Base-by-base conservation (phyloP, 2,797 vertebrate species). In the Enteromius trimaculatus region DNA sequence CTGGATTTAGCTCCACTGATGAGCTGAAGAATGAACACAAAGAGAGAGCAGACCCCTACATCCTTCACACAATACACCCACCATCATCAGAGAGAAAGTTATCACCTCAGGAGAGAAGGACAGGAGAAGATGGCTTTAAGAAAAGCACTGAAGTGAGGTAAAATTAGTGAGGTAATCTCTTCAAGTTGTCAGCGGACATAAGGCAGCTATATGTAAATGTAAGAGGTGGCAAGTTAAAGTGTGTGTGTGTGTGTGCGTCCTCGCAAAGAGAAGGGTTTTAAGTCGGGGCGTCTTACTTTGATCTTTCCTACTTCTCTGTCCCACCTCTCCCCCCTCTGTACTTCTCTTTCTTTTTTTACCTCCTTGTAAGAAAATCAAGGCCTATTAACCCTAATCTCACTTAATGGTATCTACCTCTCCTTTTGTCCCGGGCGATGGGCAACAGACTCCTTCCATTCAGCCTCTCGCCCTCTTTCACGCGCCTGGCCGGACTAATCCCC, bases 151-250 rank as follows among this genome's bases (percentile, higher is more conserved):
- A 84, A 82, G 69, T 84, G 86, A 90, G 88, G 69, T 83, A 86
- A 92, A 92, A 92, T 91, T 87, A 89, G 90, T 95, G 96, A 97
- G 94, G 97, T 96, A 96, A 94, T 95, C 95, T 91, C 94, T 94
- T 93, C 85, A 95, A 90, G 69, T 92, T 91, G 93, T 83, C 75
- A 83, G 81, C 26, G 92, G 91, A 95, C 93, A 95, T 95, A 95
- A 95, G 95, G 94, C 98, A 99, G 97, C 97, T 98, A 97, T 98
- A 99, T 99, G 98, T 97, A 98, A 99, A 99, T 99, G 95, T 92
- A 93, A 94, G 92, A 91, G 92, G 94, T 95, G 95, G 94, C 85
- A 84, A 84, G 84, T 87, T 78, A 84, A 78, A 83, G 75, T 51
- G 81, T 34, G 84, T 53, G 75, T 37, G 84, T 44, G 39, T 60